Evolutionary conservation across 2,113 vertebrate species (phyloP), one percentile per base, ranked within the genome.

Genomic region (Actenoides hombroni): DNA sequence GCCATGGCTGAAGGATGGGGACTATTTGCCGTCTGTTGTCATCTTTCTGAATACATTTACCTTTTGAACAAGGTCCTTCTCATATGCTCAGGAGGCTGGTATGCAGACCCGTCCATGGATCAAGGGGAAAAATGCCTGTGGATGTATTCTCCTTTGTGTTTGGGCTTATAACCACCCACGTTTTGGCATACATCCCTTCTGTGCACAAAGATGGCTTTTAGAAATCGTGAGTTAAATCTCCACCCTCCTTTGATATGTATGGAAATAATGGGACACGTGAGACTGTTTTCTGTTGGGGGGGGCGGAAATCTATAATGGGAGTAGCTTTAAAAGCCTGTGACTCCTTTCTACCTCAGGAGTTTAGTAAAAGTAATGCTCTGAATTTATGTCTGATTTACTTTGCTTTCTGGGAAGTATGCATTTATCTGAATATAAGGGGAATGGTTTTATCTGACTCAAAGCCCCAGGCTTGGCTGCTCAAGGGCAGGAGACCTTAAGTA

Each of bases 201-300:
- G 65, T 85, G 94, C 95, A 97, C 96, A 97, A 97, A 96, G 96
- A 96, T 93, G 94, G 86, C 96, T 97, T 96, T 97, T 94, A 97
- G 96, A 90, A 96, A 95, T 93, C 11, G 16, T 91, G 93, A 64
- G 86, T 95, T 91, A 90, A 93, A 91, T 96, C 96, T 94, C 96
- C 95, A 94, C 95, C 96, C 96, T 94, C 88, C 94, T 96, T 96
- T 96, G 96, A 97, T 95, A 96, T 92, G 91, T 95, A 96, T 96
- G 96, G 96, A 92, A 96, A 97, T 96, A 97, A 97, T 95, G 94
- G 96, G 91, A 89, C 92, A 93, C 19, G 74, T 96, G 96, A 95
- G 95, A 90, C 90, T 78, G 53, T 95, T 88, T 95, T 88, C 93
- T 96, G 83, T 89, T 94, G 68, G 20, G 24, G 4, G 49, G 16